phyloP scores from a whole-genome alignment of 2,888 invertebrate species.

The Ferdinandea cuprea region DNA sequence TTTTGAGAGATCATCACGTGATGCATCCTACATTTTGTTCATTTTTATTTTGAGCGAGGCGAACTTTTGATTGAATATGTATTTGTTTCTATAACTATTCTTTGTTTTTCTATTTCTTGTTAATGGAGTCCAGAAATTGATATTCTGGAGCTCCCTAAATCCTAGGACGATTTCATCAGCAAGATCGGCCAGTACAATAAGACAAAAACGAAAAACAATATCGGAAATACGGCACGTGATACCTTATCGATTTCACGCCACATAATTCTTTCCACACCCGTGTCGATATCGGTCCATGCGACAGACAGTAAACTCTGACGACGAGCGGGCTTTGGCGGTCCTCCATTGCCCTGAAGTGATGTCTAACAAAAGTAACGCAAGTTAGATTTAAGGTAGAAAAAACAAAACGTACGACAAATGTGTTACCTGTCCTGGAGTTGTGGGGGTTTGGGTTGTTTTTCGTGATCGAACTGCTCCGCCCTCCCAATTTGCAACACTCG shows the following conservation, averaged over 20 bases:
- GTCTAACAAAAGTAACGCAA: slow-evolving; percentile 76
- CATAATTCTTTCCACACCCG: slow-evolving; percentile 88
- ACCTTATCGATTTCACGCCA: slow-evolving; percentile 91
- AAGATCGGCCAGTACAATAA: slow-evolving; percentile 91
- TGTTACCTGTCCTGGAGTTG: slow-evolving; percentile 83
- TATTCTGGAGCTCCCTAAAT: slow-evolving; percentile 82
- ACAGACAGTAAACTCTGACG: slow-evolving; percentile 84
- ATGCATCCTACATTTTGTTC: background rate
- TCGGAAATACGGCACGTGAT: slow-evolving; percentile 90
- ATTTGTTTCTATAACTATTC: slow-evolving; percentile 7
- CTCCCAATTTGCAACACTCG: slow-evolving; percentile 88
- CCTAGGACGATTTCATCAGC: slow-evolving; percentile 86
- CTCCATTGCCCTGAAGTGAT: slow-evolving; percentile 83
- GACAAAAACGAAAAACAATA: slow-evolving; percentile 90
- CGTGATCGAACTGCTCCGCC: slow-evolving; percentile 86
- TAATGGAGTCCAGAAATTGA: slow-evolving; percentile 82
- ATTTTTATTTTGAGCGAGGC: slow-evolving; percentile 38
- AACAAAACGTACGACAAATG: slow-evolving; percentile 26
- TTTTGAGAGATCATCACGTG: background rate
- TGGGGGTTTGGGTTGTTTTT: slow-evolving; percentile 84
- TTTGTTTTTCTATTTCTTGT: slow-evolving; percentile 67
- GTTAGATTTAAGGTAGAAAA: slow-evolving; percentile 18
- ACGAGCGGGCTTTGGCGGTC: slow-evolving; percentile 82
- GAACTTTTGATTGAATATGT: slow-evolving; percentile 33
- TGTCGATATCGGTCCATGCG: slow-evolving; percentile 87